phyloP scores from a whole-genome alignment of 30 jellyfish, hydroid and myxozoan genomes.

The Cassiopea andromeda region DNA sequence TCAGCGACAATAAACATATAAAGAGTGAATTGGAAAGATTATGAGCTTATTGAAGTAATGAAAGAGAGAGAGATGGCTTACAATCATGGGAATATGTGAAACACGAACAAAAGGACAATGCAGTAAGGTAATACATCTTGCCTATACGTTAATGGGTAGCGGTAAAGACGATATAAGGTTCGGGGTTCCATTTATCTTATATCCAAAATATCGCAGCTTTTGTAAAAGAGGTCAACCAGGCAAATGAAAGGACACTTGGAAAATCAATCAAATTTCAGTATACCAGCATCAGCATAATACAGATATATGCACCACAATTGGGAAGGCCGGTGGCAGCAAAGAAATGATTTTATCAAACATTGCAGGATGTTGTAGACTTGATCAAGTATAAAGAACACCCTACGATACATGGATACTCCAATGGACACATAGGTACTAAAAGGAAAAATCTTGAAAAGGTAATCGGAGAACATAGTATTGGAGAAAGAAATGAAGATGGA shows the following conservation, averaged over 20 bases:
- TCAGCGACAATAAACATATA: not conserved
- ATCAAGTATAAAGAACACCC: not conserved
- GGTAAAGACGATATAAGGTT: not conserved
- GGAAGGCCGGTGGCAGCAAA: not conserved
- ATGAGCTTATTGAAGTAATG: not conserved
- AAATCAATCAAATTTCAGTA: not conserved
- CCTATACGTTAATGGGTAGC: not conserved
- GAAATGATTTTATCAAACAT: not conserved
- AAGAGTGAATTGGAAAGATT: not conserved
- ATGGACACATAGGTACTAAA: not conserved
- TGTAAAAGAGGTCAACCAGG: not conserved
- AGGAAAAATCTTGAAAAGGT: not conserved
- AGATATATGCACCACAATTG: not conserved
- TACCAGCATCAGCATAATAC: not conserved
- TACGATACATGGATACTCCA: not conserved
- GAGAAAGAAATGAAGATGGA: not conserved
- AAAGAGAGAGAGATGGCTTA: not conserved
- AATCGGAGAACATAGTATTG: not conserved
- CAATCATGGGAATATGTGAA: not conserved
- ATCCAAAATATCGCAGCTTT: not conserved
- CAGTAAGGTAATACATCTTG: not conserved
- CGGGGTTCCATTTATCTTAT: not conserved
- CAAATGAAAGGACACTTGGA: not conserved
- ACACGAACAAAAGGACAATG: not conserved
- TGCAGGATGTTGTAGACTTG: not conserved